Base-by-base conservation (phyloP, 1,140 invertebrate species). In the Orchestia grillus region DNA sequence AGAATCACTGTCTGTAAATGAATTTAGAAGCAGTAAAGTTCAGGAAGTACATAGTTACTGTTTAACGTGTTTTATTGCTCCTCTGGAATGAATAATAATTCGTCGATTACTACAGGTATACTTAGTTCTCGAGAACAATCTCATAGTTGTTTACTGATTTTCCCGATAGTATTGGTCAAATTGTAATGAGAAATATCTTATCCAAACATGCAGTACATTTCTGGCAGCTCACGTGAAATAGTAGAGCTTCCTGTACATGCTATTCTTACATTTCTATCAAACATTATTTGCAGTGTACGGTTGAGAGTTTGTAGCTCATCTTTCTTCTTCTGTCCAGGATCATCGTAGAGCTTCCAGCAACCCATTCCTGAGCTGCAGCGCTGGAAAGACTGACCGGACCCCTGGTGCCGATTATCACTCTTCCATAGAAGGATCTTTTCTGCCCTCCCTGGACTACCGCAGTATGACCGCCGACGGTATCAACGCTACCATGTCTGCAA, bases 311-410 rank as follows among this genome's bases (percentile, higher is more conserved):
- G 88, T 42, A 90, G 88, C 88, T 90, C 88, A 90, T 44, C n/a
- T 90, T 90, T 90, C 88, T 90, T 44, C 88, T 90, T 90, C 88
- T 90, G 88, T 90, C 42, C 88, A 90, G 88, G 88, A 41, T 90
- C 88, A 90, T 42, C 88, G 88, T 90, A 42, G 41, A 90, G 88
- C n/a, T 90, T 90, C 88, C 41, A 90, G 88, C 88, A 15, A 90
- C 88, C 43, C 43, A 44, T 90, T 90, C 88, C 88, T 44, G 88
- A 44, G 88, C 88, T 90, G 16, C 88, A 36, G 8, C 36, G 28
- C 43, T 28, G 88, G 36, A 41, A 90, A 90, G 43, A 77, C 62
- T 77, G 62, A 77, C 62, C 62, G 62, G 28, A 77, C 62, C 28
- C 36, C 88, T 90, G 88, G 88, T 3, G n/a, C 88, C 41, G 88